A percentile compares a stretch with the other conserved stretches of the same genome.
Evolutionary conservation across 1,140 invertebrate species (phyloP).

Genomic region (Orius insidiosus): DNA sequence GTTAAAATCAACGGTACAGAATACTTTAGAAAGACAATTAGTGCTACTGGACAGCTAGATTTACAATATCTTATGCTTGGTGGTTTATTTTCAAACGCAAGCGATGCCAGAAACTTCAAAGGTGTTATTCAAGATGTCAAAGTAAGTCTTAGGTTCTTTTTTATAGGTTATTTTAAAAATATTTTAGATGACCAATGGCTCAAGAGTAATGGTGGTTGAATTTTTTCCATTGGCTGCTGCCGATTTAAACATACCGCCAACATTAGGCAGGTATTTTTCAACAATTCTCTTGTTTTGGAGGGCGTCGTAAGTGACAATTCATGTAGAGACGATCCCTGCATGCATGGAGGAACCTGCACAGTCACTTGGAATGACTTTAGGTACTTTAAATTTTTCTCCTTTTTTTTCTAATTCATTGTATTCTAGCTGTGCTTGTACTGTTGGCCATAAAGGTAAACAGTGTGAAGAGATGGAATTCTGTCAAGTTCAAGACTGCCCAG

Average conservation of each 20-base stretch:
- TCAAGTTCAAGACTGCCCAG: constrained; percentile 65
- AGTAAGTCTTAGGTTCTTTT: constrained; percentile 31
- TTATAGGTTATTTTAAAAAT: neutral
- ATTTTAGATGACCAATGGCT: constrained; percentile 51
- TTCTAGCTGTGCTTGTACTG: constrained; percentile 65
- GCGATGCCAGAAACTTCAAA: constrained; percentile 60
- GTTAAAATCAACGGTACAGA: constrained; percentile 74
- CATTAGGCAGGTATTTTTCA: constrained; percentile 47
- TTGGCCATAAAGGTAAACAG: constrained; percentile 80
- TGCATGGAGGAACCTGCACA: constrained; percentile 61
- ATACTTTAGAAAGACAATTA: constrained; percentile 70
- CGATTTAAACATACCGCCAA: constrained; percentile 37
- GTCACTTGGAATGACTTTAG: constrained; percentile 83
- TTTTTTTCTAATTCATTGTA: too few species aligned
- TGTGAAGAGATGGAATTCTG: constrained; percentile 89
- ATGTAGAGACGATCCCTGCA: constrained; percentile 63
- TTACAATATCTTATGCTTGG: constrained; percentile 66
- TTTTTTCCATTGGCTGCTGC: constrained; percentile 61
- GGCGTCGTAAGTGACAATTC: constrained; percentile 76
- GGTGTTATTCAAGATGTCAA: constrained; percentile 89
- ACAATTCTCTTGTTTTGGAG: constrained; percentile 44
- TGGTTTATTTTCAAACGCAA: constrained; percentile 35
- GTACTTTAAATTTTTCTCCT: too few species aligned
- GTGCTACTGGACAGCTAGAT: constrained; percentile 57
- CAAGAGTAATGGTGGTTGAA: constrained; percentile 62